Evolutionary conservation across 2,113 vertebrate species (phyloP), one percentile per base, ranked within the genome.

Genomic region (Laterallus jamaicensis): DNA sequence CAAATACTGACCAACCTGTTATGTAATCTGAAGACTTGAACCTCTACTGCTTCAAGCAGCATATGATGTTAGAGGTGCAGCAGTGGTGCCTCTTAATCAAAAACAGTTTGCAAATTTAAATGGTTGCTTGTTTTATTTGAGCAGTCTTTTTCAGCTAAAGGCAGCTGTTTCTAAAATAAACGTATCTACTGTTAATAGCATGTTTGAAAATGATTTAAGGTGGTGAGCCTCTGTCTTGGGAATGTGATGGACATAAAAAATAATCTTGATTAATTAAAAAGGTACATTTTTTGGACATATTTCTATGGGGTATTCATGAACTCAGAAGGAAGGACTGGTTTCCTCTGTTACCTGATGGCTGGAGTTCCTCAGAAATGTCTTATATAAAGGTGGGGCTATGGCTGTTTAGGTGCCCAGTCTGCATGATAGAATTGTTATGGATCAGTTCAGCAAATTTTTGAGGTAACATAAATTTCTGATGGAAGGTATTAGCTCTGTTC

Each of bases 241-340:
- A 74, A 52, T 49, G 10, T 88, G 4, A 40, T 82, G 66, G 73
- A 39, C 63, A 40, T 50, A 26, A 25, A 54, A 62, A 70, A 60
- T 39, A 60, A 29, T n/a, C 4, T 12, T 63, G 13, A 3, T 18
- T 10, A 28, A 58, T 17, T 8, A 35, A 17, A 42, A 42, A 42
- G 15, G 35, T 35, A 42, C 68, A 84, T 14, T 35, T 91, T 86
- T 44, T 52, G 24, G 18, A 9, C 12, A 6, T 44, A 49, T 21
- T 35, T 6, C 16, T n/a, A 14, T n/a, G 31, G 25, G 3, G 9
- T 76, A 14, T 52, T 79, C 0, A 4, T 63, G 35, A 67, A 18
- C 35, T 76, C 6, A 2, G 11, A 37, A 63, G 26, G 29, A 77
- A 26, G 31, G 22, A 20, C 54, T 49, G 40, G 6, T 59, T 82